These are phyloP conservation scores for Knipowitschia caucasica DNA, from an alignment of 2,797 vertebrate species.

Conservation along the genomic window DNA sequence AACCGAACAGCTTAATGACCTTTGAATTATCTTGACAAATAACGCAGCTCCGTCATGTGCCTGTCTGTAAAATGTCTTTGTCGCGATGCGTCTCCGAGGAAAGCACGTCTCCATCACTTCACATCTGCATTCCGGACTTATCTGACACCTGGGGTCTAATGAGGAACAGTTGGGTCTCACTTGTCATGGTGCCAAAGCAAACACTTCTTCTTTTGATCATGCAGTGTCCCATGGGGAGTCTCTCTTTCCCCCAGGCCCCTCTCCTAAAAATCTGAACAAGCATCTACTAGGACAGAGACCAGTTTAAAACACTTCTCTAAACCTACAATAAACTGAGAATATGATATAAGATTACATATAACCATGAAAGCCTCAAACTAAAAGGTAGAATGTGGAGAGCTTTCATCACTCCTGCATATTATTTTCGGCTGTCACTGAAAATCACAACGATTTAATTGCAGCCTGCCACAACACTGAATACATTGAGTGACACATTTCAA, in stretches of 20 bases:
- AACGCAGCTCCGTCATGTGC: slow-evolving; percentile 30
- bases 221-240: slow-evolving; percentile 43
- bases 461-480: slow-evolving; percentile 22
- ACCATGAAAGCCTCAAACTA: neutral
- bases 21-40: slow-evolving; percentile 12
- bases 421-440: slow-evolving; percentile 15
- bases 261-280: slow-evolving; percentile 25
- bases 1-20: neutral
- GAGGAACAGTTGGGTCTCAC: slow-evolving; percentile 41
- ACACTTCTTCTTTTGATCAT: slow-evolving; percentile 65
- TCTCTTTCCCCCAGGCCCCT: slow-evolving; percentile 33
- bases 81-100: slow-evolving; percentile 33
- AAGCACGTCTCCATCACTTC: slow-evolving; percentile 33
- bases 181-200: slow-evolving; percentile 59
- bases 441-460: slow-evolving; percentile 17
- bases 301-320: slow-evolving; percentile 66
- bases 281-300: slow-evolving; percentile 56
- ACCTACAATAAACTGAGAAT: slow-evolving; percentile 24
- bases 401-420: slow-evolving; percentile 1
- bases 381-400: neutral
- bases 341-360: too few species aligned
- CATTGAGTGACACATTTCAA: slow-evolving; percentile 21
- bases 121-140: slow-evolving; percentile 62
- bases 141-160: slow-evolving; percentile 43
- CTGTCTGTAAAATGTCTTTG: slow-evolving; percentile 32